These are phyloP conservation scores for Pseudobourletiella spinata DNA, from an alignment of 1,140 invertebrate species.

Conservation along the genomic window DNA sequence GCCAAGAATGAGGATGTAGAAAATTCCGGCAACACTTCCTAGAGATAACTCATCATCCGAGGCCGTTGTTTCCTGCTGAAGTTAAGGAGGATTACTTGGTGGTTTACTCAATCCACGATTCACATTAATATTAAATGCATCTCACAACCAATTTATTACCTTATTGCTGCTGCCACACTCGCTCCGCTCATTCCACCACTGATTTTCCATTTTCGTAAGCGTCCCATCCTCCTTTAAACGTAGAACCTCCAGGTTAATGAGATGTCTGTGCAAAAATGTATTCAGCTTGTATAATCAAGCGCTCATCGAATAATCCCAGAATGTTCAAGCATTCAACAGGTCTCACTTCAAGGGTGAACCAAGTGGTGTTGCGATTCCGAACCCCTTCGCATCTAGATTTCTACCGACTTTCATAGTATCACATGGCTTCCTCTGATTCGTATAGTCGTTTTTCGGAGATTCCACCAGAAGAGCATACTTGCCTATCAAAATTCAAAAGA, in stretches of 20 bases:
- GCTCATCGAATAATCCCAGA: too few relatives aligned
- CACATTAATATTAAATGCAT: neutral
- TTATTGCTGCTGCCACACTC: conserved; percentile 41
- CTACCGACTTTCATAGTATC: conserved; percentile 58
- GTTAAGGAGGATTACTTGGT: neutral
- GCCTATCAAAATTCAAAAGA: conserved; percentile 11
- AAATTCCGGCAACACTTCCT: conserved; percentile 52
- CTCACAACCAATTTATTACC: conserved; percentile 8
- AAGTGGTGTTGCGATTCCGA: conserved; percentile 47
- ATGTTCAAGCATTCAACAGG: too few relatives aligned
- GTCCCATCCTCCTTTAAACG: conserved; percentile 51
- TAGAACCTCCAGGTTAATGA: conserved; percentile 50
- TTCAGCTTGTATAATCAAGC: neutral
- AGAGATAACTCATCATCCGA: conserved; percentile 49
- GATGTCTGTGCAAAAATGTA: conserved; percentile 39
- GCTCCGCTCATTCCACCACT: conserved; percentile 49
- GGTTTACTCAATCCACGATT: too few relatives aligned
- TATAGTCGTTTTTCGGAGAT: conserved; percentile 56
- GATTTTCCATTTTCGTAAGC: conserved; percentile 50
- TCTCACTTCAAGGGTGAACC: conserved; percentile 48
- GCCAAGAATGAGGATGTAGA: conserved; percentile 56
- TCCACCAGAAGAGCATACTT: conserved; percentile 59
- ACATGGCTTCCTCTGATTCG: conserved; percentile 48
- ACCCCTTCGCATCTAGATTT: conserved; percentile 48
- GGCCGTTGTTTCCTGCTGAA: conserved; percentile 43